These are phyloP conservation scores for Rhopalosiphum nymphaeae DNA, from an alignment of 2,888 invertebrate species.

Conservation along the genomic window DNA sequence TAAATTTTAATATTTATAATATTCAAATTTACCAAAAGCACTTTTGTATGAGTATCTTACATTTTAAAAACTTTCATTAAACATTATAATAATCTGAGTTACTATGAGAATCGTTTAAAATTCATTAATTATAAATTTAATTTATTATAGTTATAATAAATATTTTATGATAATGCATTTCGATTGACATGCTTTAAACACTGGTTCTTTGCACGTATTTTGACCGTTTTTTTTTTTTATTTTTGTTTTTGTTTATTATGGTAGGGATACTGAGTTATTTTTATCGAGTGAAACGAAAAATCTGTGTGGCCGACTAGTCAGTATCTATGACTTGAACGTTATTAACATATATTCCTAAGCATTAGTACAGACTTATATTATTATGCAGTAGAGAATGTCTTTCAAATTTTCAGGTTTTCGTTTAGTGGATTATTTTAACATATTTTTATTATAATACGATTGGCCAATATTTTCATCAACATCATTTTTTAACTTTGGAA, in stretches of 20 bases:
- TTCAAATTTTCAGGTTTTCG: too few species aligned
- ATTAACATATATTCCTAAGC: too few species aligned
- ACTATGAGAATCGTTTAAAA: not conserved
- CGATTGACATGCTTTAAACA: not conserved
- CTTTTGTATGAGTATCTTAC: not conserved
- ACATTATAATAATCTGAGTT: not conserved
- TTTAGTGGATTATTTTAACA: too few species aligned
- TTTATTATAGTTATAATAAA: not conserved
- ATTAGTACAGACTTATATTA: too few species aligned
- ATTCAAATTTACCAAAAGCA: not conserved
- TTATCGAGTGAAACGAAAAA: not conserved
- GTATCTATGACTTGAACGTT: too few species aligned
- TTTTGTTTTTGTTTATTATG: not conserved
- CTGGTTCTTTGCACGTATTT: not conserved
- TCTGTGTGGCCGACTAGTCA: not conserved
- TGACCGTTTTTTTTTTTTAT: not conserved
- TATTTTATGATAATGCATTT: not conserved
- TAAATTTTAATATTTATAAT: not conserved
- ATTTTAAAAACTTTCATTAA: not conserved
- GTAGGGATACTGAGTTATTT: not conserved
- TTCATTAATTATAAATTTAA: not conserved
- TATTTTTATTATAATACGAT: not conserved
- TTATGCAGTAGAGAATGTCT: too few species aligned
- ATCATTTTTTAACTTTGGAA: not conserved
- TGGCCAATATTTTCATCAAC: not conserved